A percentile compares a stretch with the other conserved stretches of the same genome.
Evolutionary conservation across 2,888 invertebrate genomes (phyloP).

Genomic region (Perithous albicinctus): DNA sequence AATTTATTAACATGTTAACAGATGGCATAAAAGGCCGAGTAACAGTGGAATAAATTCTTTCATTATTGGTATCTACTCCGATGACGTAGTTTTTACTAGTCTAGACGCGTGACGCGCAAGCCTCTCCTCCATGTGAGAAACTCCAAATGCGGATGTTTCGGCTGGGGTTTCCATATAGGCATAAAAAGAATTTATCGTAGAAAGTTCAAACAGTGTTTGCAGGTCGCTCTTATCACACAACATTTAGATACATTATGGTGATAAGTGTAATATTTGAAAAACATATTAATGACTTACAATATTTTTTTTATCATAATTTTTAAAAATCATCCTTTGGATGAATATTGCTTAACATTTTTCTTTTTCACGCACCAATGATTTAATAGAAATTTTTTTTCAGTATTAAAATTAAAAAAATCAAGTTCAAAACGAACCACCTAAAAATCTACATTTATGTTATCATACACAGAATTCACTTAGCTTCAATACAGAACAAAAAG

Average conservation of each 20-base stretch:
- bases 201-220: neutral
- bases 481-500: slow-evolving; percentile 22
- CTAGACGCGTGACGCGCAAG: neutral
- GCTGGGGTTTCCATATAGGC: neutral
- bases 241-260: no score
- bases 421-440: no score
- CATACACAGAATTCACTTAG: neutral
- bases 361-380: no score
- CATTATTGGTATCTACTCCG: neutral
- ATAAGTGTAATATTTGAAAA: no score
- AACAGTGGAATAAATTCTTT: neutral
- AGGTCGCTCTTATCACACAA: neutral
- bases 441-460: neutral
- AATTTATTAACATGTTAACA: no score
- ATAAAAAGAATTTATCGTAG: neutral
- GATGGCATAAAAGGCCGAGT: no score
- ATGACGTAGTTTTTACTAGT: neutral
- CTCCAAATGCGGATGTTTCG: slow-evolving; percentile 1
- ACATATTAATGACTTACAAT: no score
- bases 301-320: no score
- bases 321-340: no score
- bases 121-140: neutral
- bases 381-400: no score
- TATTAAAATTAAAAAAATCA: no score
- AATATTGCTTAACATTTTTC: no score